phyloP scores from a whole-genome alignment of 30 jellyfish, hydroid and myxozoan genomes.

The Aurelia coerulea region DNA sequence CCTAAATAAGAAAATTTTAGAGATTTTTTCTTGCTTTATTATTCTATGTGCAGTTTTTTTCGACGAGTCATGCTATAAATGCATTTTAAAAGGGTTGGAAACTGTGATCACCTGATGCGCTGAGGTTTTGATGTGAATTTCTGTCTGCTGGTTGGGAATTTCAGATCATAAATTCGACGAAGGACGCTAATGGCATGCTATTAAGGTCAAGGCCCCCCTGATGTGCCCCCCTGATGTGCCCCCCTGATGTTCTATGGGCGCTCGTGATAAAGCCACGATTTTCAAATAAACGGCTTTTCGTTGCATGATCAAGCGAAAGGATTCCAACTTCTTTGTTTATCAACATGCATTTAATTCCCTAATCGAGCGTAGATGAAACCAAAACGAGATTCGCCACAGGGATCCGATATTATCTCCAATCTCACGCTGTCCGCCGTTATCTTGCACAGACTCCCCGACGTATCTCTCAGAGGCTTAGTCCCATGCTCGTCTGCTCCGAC shows the following conservation, averaged over 20 bases:
- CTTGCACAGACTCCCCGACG: conserved; percentile 31
- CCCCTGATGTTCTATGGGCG: neutral
- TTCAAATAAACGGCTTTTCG: conserved; percentile 5
- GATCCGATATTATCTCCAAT: conserved; percentile 19
- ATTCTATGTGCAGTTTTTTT: no score
- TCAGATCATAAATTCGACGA: no score
- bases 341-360: neutral
- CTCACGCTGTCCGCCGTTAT: conserved; percentile 38
- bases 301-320: neutral
- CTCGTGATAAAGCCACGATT: neutral
- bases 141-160: no score
- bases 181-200: no score
- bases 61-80: no score
- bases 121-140: no score
- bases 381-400: conserved; percentile 30
- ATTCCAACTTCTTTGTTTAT: neutral
- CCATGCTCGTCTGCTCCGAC: conserved; percentile 31
- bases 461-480: conserved; percentile 39
- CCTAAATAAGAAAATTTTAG: no score
- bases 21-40: no score
- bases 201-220: neutral
- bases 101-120: no score
- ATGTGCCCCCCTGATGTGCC: neutral
- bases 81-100: no score
- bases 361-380: conserved; percentile 24